Evolutionary conservation across 1,140 invertebrate species (phyloP).

Genomic region (Chlorops oryzae): DNA sequence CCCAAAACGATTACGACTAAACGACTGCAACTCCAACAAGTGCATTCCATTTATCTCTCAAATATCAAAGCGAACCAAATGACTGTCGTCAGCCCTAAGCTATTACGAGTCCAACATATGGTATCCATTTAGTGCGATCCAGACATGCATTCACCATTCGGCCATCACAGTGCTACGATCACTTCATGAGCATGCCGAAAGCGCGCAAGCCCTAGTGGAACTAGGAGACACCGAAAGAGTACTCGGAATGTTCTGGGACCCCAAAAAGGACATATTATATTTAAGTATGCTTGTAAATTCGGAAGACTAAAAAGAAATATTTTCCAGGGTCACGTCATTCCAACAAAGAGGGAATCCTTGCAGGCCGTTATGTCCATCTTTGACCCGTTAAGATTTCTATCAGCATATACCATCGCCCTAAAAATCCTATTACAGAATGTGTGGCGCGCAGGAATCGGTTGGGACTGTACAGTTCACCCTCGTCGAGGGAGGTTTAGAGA

Average conservation of each 20-base stretch:
- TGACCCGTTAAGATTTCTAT: constrained; percentile 28
- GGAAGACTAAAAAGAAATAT: neutral
- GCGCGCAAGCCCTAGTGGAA: neutral
- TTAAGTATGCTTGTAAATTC: neutral
- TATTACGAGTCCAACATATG: too few relatives aligned
- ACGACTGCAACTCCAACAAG: too few relatives aligned
- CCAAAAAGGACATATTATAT: neutral
- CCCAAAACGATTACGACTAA: too few relatives aligned
- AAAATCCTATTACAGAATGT: constrained; percentile 33
- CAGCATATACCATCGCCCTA: constrained; percentile 21
- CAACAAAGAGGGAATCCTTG: constrained; percentile 9
- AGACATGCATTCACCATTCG: too few relatives aligned
- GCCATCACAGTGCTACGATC: too few relatives aligned
- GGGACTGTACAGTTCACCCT: too few relatives aligned
- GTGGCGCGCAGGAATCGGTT: constrained; percentile 20
- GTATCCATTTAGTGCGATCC: too few relatives aligned
- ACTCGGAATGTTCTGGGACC: neutral
- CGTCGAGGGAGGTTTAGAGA: too few relatives aligned
- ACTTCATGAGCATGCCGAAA: too few relatives aligned
- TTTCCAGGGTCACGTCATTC: neutral
- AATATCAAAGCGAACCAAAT: too few relatives aligned
- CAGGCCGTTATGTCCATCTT: constrained; percentile 20
- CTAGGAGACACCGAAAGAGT: neutral
- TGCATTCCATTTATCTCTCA: too few relatives aligned
- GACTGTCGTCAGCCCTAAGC: too few relatives aligned